Conservation (phyloP, 2,888 invertebrate genomes). For the Alsophila aescularia region DNA sequence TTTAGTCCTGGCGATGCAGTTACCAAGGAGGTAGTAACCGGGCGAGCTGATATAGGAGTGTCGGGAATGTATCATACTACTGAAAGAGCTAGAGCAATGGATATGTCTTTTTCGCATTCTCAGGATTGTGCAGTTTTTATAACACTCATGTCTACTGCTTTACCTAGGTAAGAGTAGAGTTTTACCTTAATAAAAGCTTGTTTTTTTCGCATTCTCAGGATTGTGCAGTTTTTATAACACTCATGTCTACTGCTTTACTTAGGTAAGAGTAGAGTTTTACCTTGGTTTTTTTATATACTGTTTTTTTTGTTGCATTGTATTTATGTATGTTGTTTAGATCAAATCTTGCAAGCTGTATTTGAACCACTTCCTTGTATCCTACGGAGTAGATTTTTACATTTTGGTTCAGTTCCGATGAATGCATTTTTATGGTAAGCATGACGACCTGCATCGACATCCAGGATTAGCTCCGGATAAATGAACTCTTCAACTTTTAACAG, state of each 20-base stretch:
- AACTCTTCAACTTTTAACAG: too few species aligned
- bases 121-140: conserved; percentile 92
- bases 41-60: conserved; percentile 87
- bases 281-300: too few species aligned
- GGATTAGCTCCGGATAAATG: too few species aligned
- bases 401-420: too few species aligned
- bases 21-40: conserved; percentile 77
- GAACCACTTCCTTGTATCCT: too few species aligned
- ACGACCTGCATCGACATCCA: too few species aligned
- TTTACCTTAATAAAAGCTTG: not conserved
- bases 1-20: conserved; percentile 86
- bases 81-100: conserved; percentile 79
- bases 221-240: conserved; percentile 90
- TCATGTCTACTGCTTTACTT: conserved; percentile 91
- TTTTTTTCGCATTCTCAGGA: conserved; percentile 88
- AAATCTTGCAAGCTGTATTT: too few species aligned
- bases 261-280: conserved; percentile 75
- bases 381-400: too few species aligned
- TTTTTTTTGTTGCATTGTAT: too few species aligned
- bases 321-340: too few species aligned
- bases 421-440: too few species aligned
- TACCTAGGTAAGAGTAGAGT: conserved; percentile 87
- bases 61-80: conserved; percentile 89
- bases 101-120: conserved; percentile 87
- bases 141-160: conserved; percentile 90